Evolutionary conservation across 2,888 invertebrate species (phyloP).

Genomic region (Euproctis similis): DNA sequence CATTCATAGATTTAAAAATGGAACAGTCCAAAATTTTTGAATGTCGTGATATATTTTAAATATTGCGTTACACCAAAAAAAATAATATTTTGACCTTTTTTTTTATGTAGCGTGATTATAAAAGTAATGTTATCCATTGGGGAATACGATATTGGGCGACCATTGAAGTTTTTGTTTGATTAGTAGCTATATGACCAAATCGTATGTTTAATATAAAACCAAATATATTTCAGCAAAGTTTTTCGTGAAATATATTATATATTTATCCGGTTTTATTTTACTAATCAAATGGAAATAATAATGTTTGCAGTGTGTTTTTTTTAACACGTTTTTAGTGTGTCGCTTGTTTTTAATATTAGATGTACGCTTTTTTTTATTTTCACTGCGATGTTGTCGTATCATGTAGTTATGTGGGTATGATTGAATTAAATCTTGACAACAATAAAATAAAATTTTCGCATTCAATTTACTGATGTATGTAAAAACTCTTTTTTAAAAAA

Average conservation of each 20-base stretch:
- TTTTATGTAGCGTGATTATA: background rate
- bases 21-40: too few relatives aligned
- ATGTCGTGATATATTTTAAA: too few relatives aligned
- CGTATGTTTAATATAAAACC: background rate
- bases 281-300: constrained; percentile 13
- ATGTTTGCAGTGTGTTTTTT: constrained; percentile 28
- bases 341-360: constrained; percentile 37
- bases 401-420: constrained; percentile 12
- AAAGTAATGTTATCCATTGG: constrained; percentile 18
- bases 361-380: constrained; percentile 34
- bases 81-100: too few relatives aligned
- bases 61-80: too few relatives aligned
- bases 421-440: too few relatives aligned
- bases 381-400: constrained; percentile 35
- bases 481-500: too few relatives aligned
- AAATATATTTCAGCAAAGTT: background rate
- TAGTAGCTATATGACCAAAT: background rate
- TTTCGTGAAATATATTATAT: background rate
- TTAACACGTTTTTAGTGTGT: constrained; percentile 49
- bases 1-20: too few relatives aligned
- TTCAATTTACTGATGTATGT: too few relatives aligned
- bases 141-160: constrained; percentile 12
- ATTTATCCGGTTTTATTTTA: background rate
- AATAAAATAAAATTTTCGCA: too few relatives aligned
- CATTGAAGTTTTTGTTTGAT: constrained; percentile 9